A percentile compares a stretch with the other conserved stretches of the same genome.
Conservation (phyloP, 2,113 vertebrate genomes). For the Rallus limicola region DNA sequence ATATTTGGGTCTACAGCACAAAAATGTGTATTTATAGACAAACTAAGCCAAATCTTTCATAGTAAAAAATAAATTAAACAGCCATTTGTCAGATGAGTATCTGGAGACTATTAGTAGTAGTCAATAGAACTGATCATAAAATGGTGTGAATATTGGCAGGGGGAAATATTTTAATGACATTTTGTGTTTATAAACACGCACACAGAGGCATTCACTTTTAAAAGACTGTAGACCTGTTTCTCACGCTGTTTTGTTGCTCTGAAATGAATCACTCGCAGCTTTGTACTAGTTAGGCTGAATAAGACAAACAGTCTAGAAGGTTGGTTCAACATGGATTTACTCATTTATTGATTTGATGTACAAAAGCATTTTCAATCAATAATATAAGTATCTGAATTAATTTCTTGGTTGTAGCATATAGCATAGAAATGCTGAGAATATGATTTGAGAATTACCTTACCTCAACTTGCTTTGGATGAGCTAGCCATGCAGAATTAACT, state of each 20-base stretch:
- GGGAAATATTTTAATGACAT: background rate
- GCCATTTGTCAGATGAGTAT: background rate
- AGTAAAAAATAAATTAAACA: background rate
- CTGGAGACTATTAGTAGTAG: background rate
- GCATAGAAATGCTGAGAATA: background rate
- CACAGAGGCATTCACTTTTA: background rate
- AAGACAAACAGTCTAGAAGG: background rate
- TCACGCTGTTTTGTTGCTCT: background rate
- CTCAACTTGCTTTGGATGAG: background rate
- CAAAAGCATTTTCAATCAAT: background rate
- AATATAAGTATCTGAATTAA: background rate
- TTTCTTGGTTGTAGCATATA: background rate
- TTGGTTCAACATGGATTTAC: background rate
- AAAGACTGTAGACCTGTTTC: background rate
- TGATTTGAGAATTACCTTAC: background rate
- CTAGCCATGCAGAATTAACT: background rate
- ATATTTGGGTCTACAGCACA: conserved; percentile 17
- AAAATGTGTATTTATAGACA: conserved; percentile 11
- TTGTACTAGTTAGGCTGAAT: background rate
- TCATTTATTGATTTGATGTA: background rate
- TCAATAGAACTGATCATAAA: background rate
- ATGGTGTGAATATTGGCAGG: background rate
- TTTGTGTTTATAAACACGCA: background rate
- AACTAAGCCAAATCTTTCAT: background rate
- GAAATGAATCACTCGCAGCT: background rate